Evolutionary conservation across 1,140 invertebrate genomes (phyloP).

Genomic region (Calliphora vicina): DNA sequence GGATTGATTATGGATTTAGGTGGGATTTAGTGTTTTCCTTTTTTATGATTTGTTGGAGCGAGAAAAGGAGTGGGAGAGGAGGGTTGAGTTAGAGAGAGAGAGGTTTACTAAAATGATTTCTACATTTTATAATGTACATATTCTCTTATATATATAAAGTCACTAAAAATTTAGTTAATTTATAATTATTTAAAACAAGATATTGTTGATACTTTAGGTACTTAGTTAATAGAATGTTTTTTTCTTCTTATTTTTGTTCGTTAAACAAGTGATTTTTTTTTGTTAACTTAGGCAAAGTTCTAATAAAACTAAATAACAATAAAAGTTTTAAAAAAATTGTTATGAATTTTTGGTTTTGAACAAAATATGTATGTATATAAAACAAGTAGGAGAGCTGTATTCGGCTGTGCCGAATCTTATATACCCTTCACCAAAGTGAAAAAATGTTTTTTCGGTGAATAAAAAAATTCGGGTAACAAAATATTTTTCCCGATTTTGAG

Average conservation of each 20-base stretch:
- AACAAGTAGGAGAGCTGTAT: no score
- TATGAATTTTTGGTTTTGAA: no score
- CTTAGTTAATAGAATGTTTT: constrained; percentile 26
- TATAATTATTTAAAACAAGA: constrained; percentile 2
- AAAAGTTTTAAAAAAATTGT: neutral
- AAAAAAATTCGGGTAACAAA: no score
- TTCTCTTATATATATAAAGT: neutral
- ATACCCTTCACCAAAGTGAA: no score
- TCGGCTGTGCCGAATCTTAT: no score
- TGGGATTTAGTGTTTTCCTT: constrained; percentile 9
- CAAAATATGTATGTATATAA: no score
- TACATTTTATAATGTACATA: neutral
- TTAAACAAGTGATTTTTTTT: constrained; percentile 23
- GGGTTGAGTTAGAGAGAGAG: neutral
- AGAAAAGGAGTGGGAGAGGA: no score
- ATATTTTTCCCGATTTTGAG: no score
- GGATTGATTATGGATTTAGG: neutral
- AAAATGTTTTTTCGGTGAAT: no score
- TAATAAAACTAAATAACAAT: constrained; percentile 31
- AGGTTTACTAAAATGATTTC: neutral
- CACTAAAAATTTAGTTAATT: neutral
- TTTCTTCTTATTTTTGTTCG: neutral
- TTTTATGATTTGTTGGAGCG: neutral
- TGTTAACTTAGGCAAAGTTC: neutral
- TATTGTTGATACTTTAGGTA: constrained; percentile 28